Percentiles rank a stretch among this genome's conserved stretches.
Conservation (phyloP, 1,140 invertebrate genomes). For the Telenomus remus region DNA sequence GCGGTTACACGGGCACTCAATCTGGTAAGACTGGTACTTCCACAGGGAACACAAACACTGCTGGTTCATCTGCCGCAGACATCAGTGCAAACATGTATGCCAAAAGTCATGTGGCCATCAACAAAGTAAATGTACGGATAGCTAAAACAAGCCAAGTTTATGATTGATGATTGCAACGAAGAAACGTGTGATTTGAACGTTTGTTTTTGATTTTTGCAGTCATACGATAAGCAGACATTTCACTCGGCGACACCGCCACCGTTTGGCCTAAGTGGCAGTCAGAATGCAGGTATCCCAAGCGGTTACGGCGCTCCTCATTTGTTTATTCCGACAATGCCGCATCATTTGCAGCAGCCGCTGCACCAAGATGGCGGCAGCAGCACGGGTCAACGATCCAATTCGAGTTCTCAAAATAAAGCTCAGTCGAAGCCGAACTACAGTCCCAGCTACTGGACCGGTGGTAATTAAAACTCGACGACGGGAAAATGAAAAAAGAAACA, state of each 20-base stretch:
- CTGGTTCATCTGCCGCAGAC: constrained; percentile 78
- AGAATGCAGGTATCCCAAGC: constrained; percentile 82
- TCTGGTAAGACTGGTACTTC: constrained; percentile 73
- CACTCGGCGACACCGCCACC: constrained; percentile 89
- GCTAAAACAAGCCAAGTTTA: too few species aligned
- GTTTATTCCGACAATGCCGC: constrained; percentile 85
- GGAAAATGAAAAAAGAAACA: constrained; percentile 4
- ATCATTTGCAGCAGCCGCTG: constrained; percentile 86
- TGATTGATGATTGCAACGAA: too few species aligned
- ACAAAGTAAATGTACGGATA: constrained; percentile 85
- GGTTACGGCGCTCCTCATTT: constrained; percentile 80
- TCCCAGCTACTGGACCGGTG: constrained; percentile 79
- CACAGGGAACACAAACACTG: constrained; percentile 73
- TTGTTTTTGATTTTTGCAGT: constrained; percentile 75
- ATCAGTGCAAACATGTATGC: constrained; percentile 82
- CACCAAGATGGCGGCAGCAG: constrained; percentile 83
- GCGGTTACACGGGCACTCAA: constrained; percentile 71
- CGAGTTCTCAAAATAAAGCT: constrained; percentile 81
- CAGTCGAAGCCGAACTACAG: constrained; percentile 81
- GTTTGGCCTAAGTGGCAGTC: constrained; percentile 83
- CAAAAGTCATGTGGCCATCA: constrained; percentile 83
- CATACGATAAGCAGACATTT: constrained; percentile 89
- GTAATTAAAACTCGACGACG: constrained; percentile 72
- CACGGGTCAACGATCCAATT: constrained; percentile 81
- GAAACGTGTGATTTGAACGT: neutral